Conservation (phyloP, 2,113 vertebrate genomes). For the Aphyosemion australe region DNA sequence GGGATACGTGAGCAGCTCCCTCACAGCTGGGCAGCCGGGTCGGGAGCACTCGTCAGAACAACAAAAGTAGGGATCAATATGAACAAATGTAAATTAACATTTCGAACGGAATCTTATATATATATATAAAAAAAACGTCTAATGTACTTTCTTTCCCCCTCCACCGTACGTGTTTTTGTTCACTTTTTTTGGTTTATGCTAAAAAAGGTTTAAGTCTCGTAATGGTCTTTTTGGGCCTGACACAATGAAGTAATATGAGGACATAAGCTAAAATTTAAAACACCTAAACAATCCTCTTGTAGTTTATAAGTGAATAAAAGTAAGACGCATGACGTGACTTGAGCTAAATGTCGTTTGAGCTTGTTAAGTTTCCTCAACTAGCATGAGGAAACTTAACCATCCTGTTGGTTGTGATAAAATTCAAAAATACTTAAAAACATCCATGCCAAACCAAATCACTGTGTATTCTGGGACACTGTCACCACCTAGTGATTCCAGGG, state of each 20-base stretch:
- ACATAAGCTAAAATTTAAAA: constrained; percentile 56
- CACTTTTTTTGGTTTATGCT: constrained; percentile 53
- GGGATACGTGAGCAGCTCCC: constrained; percentile 65
- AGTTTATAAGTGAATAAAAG: constrained; percentile 43
- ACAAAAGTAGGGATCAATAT: constrained; percentile 46
- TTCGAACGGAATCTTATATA: constrained; percentile 32
- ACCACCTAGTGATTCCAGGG: constrained; percentile 48
- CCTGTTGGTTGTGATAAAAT: constrained; percentile 25
- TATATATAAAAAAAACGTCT: constrained; percentile 13
- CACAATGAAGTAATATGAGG: constrained; percentile 33
- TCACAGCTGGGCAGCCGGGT: constrained; percentile 56
- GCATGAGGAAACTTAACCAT: constrained; percentile 7
- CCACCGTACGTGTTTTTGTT: constrained; percentile 26
- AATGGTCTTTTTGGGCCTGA: constrained; percentile 52
- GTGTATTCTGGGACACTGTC: constrained; percentile 31
- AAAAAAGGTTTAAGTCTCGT: constrained; percentile 43
- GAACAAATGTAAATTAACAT: constrained; percentile 52
- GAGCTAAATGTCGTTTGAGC: constrained; percentile 1
- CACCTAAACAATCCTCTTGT: constrained; percentile 36
- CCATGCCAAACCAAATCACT: neutral
- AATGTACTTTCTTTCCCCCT: constrained; percentile 29
- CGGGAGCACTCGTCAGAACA: constrained; percentile 58
- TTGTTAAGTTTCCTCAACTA: neutral
- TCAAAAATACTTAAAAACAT: constrained; percentile 48
- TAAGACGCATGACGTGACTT: constrained; percentile 9